phyloP scores from a whole-genome alignment of 2,888 invertebrate species.

The Frankliniella intonsa region DNA sequence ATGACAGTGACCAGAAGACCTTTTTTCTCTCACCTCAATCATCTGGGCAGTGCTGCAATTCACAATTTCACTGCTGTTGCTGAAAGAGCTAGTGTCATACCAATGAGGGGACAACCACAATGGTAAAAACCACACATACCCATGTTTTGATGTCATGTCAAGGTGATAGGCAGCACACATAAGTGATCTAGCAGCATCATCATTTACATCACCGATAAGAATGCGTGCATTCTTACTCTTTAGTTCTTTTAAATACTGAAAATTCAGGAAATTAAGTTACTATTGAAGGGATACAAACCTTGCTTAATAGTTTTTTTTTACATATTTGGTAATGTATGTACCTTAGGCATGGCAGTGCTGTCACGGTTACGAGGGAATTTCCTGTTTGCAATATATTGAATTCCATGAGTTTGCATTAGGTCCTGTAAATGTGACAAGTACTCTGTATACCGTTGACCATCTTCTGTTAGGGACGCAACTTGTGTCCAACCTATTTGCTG shows the following conservation, averaged over 20 bases:
- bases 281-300: background rate
- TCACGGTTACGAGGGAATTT: conserved; percentile 62
- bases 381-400: conserved; percentile 61
- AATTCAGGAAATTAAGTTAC: conserved; percentile 36
- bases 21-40: conserved; percentile 44
- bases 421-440: conserved; percentile 68
- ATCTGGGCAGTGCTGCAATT: conserved; percentile 61
- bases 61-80: conserved; percentile 46
- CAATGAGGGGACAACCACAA: conserved; percentile 62
- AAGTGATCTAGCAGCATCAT: conserved; percentile 64
- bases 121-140: conserved; percentile 84
- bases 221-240: conserved; percentile 64
- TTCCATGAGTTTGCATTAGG: conserved; percentile 57
- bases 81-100: conserved; percentile 46
- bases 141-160: conserved; percentile 63
- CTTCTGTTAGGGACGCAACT: conserved; percentile 72
- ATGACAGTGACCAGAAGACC: too few relatives aligned
- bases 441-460: conserved; percentile 72
- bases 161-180: conserved; percentile 75
- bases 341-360: conserved; percentile 55
- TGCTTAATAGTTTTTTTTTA: background rate
- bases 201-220: conserved; percentile 75
- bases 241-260: conserved; percentile 60
- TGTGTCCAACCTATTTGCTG: conserved; percentile 61
- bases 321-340: conserved; percentile 42